These are phyloP conservation scores for Pseudochirops cupreus DNA, from an alignment of 2,797 vertebrate species.

Conservation along the genomic window DNA sequence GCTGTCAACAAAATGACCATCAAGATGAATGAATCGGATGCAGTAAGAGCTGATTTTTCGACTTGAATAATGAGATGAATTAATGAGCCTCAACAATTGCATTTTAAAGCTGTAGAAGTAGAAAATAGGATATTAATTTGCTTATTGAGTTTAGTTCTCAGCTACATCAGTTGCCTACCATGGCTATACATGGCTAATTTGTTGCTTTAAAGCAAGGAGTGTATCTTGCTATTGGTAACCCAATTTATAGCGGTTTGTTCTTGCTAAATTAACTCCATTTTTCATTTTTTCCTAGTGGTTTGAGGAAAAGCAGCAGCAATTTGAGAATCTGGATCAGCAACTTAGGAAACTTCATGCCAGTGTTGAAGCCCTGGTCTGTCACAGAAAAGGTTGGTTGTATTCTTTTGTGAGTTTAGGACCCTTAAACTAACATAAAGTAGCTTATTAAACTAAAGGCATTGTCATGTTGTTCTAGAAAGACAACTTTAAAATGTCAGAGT, in stretches of 20 bases:
- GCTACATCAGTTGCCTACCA: slow-evolving; percentile 83
- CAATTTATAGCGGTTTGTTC: slow-evolving; percentile 84
- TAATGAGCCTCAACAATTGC: slow-evolving; percentile 92
- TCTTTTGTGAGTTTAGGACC: slow-evolving; percentile 48
- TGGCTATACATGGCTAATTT: slow-evolving; percentile 84
- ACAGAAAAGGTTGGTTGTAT: slow-evolving; percentile 93
- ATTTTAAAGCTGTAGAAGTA: slow-evolving; percentile 88
- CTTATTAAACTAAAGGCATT: slow-evolving; percentile 11
- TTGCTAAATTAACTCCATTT: slow-evolving; percentile 83
- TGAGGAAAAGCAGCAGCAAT: slow-evolving; percentile 99
- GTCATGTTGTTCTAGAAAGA: slow-evolving; percentile 4
- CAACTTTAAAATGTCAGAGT: neutral
- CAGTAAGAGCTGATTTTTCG: slow-evolving; percentile 95
- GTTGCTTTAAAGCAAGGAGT: slow-evolving; percentile 83
- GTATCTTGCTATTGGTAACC: slow-evolving; percentile 82
- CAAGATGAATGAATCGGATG: slow-evolving; percentile 99
- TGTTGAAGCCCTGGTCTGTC: slow-evolving; percentile 95
- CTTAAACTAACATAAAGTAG: slow-evolving; percentile 28
- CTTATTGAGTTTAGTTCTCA: slow-evolving; percentile 86
- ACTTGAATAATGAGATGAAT: slow-evolving; percentile 94
- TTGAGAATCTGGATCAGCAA: slow-evolving; percentile 97
- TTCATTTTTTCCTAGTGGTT: slow-evolving; percentile 93
- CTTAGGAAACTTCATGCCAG: slow-evolving; percentile 95
- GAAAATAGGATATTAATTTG: slow-evolving; percentile 89
- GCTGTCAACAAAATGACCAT: slow-evolving; percentile 99